A percentile compares a stretch with the other conserved stretches of the same genome.
phyloP scores from a whole-genome alignment of 1,140 invertebrate species.

The Brachionus paranguensis region DNA sequence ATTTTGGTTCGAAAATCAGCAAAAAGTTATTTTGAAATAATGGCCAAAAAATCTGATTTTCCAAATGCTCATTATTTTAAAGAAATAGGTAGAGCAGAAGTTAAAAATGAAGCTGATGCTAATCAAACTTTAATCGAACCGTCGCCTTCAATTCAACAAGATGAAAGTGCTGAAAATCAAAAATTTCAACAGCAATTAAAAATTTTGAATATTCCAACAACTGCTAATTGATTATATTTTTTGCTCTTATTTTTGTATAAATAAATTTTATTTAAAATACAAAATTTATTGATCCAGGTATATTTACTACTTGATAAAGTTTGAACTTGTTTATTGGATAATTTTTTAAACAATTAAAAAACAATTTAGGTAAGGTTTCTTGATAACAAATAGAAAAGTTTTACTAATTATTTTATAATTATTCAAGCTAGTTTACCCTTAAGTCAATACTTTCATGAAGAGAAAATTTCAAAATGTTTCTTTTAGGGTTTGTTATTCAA shows the following conservation, averaged over 20 bases:
- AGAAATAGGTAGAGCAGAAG: not conserved
- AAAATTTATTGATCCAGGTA: not conserved
- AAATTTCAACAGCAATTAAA: not conserved
- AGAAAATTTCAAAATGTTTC: too few species aligned
- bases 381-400: not conserved
- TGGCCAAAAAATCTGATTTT: not conserved
- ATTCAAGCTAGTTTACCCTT: not conserved
- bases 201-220: constrained; percentile 25
- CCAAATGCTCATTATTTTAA: not conserved
- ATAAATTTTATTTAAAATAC: not conserved
- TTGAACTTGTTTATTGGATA: not conserved
- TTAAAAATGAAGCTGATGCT: not conserved
- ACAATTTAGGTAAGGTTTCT: not conserved
- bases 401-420: not conserved
- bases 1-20: not conserved
- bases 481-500: too few species aligned
- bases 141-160: not conserved
- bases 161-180: not conserved
- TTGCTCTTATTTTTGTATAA: not conserved
- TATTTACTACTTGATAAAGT: not conserved
- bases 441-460: too few species aligned
- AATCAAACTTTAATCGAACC: not conserved
- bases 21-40: not conserved
- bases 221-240: constrained; percentile 4
- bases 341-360: not conserved